Base-by-base conservation (phyloP, 1,140 invertebrate species). In the Diabrotica undecimpunctata region DNA sequence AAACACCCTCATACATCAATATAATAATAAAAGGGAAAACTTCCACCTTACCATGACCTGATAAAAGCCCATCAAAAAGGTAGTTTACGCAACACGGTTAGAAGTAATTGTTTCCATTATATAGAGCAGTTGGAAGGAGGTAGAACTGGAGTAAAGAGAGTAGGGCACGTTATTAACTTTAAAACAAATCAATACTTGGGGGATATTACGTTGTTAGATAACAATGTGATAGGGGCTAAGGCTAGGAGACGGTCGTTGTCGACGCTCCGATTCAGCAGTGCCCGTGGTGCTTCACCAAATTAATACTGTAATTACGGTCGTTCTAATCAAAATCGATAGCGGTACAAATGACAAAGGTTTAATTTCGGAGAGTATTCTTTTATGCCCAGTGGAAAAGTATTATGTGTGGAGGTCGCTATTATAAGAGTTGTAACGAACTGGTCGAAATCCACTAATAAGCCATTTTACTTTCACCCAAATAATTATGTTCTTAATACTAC, bases 161-260 rank as follows among this genome's bases (percentile, higher is more conserved):
- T 4, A 46, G 41, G 41, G 8, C 2, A n/a, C n/a, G n/a, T 46
- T 46, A 46, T 46, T 46, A 46, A 46, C 41, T 46, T 46, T 46
- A 46, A 46, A 46, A 46, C 41, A 46, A 46, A 46, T 46, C 41
- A 46, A 46, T 46, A 46, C 41, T 46, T 46, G 41, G 6, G 8
- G 41, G 41, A 25, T 46, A 46, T 46, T 46, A 46, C 41, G 41
- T n/a, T 46, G 41, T 46, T 46, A 46, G 41, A 46, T 46, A 46
- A 46, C 41, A 46, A 46, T 46, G 41, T 46, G 41, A 46, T 46
- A 46, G 41, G 41, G 41, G 41, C 8, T 46, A 46, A 25, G 41
- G 41, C 8, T 46, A 46, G 41, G n/a, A 8, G 8, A 46, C 41
- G n/a, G 41, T 8, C 41, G 41, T 46, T n/a, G 25, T 25, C 25